Percentiles rank a stretch among this genome's conserved stretches.
phyloP scores from a whole-genome alignment of 2,797 vertebrate species.

The Emys orbicularis region DNA sequence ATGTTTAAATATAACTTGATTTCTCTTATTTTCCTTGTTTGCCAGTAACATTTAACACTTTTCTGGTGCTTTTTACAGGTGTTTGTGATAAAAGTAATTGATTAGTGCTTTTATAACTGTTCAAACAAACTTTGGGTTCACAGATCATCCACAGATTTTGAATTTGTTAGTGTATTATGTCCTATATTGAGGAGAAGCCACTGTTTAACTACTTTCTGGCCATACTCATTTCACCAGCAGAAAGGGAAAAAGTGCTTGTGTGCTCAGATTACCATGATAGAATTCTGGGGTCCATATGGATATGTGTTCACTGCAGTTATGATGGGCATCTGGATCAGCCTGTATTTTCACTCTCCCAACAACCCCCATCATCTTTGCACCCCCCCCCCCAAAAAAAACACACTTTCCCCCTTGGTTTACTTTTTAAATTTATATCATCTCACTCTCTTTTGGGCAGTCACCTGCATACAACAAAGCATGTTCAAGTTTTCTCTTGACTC shows the following conservation, averaged over 20 bases:
- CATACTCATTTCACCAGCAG: rapidly evolving
- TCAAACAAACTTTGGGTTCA: rapidly evolving
- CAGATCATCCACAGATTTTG: background rate
- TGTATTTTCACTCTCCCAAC: background rate
- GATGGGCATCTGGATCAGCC: background rate
- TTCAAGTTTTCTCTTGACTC: background rate
- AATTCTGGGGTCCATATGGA: background rate
- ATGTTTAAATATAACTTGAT: background rate
- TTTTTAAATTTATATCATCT: background rate
- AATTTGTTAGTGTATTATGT: background rate
- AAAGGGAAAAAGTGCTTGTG: background rate
- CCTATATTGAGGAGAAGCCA: background rate
- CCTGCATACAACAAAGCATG: background rate
- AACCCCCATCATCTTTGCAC: background rate
- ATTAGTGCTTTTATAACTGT: background rate
- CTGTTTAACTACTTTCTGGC: background rate
- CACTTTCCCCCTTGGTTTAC: background rate
- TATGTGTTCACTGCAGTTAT: background rate
- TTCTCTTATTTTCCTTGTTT: background rate
- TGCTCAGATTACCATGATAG: rapidly evolving
- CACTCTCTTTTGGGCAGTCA: background rate
- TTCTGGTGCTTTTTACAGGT: background rate
- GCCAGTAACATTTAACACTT: background rate
- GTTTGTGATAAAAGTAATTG: background rate
- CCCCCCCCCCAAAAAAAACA: background rate